Conservation (phyloP, 2,888 invertebrate genomes). For the Augiades crinisus region DNA sequence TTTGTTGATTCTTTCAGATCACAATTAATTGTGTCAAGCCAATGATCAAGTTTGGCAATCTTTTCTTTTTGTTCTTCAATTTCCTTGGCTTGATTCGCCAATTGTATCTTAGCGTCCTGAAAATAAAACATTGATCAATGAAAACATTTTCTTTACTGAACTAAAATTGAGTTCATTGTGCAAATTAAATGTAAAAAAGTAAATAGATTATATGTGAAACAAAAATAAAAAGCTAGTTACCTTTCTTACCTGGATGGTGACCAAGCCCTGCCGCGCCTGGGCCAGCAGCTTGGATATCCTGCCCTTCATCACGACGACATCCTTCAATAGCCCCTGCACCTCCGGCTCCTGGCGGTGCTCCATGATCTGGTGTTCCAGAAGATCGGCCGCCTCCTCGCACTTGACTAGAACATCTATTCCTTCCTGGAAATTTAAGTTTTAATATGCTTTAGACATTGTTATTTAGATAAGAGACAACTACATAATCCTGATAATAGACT, state of each 20-base stretch:
- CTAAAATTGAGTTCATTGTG: not conserved
- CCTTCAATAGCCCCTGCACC: slow-evolving; percentile 78
- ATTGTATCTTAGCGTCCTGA: slow-evolving; percentile 70
- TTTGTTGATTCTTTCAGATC: slow-evolving; percentile 70
- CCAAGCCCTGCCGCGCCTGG: slow-evolving; percentile 86
- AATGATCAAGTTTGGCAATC: slow-evolving; percentile 68
- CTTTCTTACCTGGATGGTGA: slow-evolving; percentile 77
- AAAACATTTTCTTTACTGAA: not conserved
- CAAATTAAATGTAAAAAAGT: not conserved
- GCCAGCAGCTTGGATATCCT: slow-evolving; percentile 84
- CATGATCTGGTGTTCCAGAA: slow-evolving; percentile 83
- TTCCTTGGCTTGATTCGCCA: slow-evolving; percentile 60
- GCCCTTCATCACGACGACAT: slow-evolving; percentile 82
- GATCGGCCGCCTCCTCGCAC: slow-evolving; percentile 84
- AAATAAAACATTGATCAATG: slow-evolving; percentile 35
- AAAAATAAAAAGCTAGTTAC: slow-evolving; percentile 41
- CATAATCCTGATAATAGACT: no score
- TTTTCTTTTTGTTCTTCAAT: slow-evolving; percentile 65
- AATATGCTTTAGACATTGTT: not conserved
- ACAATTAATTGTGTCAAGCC: slow-evolving; percentile 74
- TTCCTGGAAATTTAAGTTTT: slow-evolving; percentile 74
- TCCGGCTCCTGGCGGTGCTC: slow-evolving; percentile 85
- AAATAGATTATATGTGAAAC: not conserved
- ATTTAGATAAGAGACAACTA: no score
- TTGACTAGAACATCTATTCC: slow-evolving; percentile 85